phyloP scores from a whole-genome alignment of 2,113 vertebrate genomes.

The Brachyhypopomus occidentalis region DNA sequence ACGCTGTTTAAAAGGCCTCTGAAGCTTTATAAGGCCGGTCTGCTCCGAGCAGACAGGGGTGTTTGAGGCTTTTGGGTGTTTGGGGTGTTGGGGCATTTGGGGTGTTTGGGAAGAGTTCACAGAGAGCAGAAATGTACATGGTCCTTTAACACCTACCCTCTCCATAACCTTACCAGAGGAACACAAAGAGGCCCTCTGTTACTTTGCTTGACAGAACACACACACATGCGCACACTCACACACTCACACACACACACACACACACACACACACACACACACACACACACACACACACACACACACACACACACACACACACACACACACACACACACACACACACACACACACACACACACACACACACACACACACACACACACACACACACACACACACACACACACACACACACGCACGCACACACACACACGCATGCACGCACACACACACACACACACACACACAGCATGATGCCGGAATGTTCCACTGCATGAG shows the following conservation, averaged over 20 bases:
- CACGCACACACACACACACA: background rate
- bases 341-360: too few species aligned
- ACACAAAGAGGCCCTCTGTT: slow-evolving; percentile 61
- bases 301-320: too few species aligned
- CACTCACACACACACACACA: too few species aligned
- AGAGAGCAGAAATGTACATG: slow-evolving; percentile 12
- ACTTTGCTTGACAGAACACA: slow-evolving; percentile 34
- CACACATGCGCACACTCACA: too few species aligned
- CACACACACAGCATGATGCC: slow-evolving; percentile 48
- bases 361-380: too few species aligned
- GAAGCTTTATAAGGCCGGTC: slow-evolving; percentile 49
- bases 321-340: too few species aligned
- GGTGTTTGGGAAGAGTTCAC: slow-evolving; percentile 46
- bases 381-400: too few species aligned
- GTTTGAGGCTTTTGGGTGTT: slow-evolving; percentile 27
- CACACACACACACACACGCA: too few species aligned
- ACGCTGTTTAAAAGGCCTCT: slow-evolving; percentile 53
- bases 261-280: too few species aligned
- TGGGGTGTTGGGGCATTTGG: slow-evolving; percentile 18
- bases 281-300: too few species aligned
- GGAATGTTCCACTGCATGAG: slow-evolving; percentile 46
- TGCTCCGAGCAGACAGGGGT: background rate
- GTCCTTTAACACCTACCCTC: slow-evolving; percentile 37
- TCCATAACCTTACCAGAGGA: slow-evolving; percentile 41
- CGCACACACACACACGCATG: too few species aligned